Percentiles rank a stretch among this genome's conserved stretches.
Conservation (phyloP, 2,888 invertebrate species). For the Rugalucina vietnamica region DNA sequence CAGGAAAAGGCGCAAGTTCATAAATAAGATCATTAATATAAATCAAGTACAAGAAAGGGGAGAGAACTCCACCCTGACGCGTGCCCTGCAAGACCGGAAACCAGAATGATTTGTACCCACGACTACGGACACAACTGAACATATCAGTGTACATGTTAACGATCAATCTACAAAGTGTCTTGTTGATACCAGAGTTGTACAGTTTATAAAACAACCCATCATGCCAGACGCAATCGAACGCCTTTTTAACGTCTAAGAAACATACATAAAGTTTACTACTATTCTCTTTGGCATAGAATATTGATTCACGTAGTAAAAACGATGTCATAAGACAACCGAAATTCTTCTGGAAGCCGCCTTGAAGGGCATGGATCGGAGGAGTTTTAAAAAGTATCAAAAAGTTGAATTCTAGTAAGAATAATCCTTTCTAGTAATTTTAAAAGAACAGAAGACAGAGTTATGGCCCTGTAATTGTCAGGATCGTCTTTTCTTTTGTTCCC, state of each 20-base stretch:
- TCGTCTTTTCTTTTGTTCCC: conserved; percentile 25
- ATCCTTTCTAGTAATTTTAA: conserved; percentile 27
- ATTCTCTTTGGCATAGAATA: conserved; percentile 9
- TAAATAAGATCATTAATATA: conserved; percentile 11
- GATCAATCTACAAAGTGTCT: not conserved
- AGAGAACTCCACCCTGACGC: conserved; percentile 11
- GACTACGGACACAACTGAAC: not conserved
- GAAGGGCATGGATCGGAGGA: not conserved
- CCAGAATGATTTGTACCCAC: not conserved
- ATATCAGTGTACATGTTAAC: not conserved
- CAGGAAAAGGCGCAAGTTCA: too few relatives aligned
- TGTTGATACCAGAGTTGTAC: not conserved
- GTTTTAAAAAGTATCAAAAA: not conserved
- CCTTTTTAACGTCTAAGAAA: conserved; percentile 4
- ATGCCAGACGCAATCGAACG: conserved; percentile 18
- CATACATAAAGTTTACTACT: not conserved
- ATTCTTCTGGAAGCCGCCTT: conserved; percentile 27
- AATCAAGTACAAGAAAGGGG: conserved; percentile 4
- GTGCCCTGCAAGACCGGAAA: conserved; percentile 12
- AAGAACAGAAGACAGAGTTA: conserved; percentile 24
- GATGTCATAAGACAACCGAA: conserved; percentile 35
- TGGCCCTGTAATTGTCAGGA: conserved; percentile 33
- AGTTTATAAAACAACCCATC: conserved; percentile 6
- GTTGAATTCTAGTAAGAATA: not conserved
- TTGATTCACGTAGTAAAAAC: conserved; percentile 18